Conservation (phyloP, 2,113 vertebrate species). For the Marmota flaviventris region DNA sequence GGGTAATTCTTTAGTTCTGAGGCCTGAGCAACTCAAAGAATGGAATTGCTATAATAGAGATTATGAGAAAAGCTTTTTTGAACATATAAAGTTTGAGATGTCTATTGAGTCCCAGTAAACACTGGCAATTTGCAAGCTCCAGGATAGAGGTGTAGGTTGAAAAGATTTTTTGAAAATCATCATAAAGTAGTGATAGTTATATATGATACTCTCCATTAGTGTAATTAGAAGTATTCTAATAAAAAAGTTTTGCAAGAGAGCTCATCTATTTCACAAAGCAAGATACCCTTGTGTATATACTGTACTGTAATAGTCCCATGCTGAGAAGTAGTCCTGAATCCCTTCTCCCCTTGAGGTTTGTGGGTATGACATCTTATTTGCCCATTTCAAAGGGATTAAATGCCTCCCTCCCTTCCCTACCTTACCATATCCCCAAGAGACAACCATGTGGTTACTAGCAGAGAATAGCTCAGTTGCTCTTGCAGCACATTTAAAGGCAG, state of each 20-base stretch:
- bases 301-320: not conserved
- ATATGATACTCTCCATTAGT: not conserved
- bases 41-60: not conserved
- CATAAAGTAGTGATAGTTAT: not conserved
- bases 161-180: not conserved
- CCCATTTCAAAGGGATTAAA: constrained; percentile 82
- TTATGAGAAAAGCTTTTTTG: not conserved
- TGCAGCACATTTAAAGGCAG: constrained; percentile 58
- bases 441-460: constrained; percentile 68
- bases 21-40: not conserved
- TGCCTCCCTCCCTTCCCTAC: constrained; percentile 66
- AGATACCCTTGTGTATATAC: not conserved
- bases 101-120: not conserved
- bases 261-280: constrained; percentile 33
- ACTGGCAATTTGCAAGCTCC: not conserved
- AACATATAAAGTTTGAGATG: not conserved
- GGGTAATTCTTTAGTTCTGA: too few species aligned
- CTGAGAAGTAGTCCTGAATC: constrained; percentile 35
- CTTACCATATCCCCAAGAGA: constrained; percentile 74
- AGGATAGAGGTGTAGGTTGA: not conserved
- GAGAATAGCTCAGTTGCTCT: constrained; percentile 71
- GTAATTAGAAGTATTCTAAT: constrained; percentile 34
- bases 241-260: constrained; percentile 27
- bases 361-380: constrained; percentile 79
- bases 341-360: constrained; percentile 60